Evolutionary conservation across 2,888 invertebrate species (phyloP).

Genomic region (Galeruca laticollis): DNA sequence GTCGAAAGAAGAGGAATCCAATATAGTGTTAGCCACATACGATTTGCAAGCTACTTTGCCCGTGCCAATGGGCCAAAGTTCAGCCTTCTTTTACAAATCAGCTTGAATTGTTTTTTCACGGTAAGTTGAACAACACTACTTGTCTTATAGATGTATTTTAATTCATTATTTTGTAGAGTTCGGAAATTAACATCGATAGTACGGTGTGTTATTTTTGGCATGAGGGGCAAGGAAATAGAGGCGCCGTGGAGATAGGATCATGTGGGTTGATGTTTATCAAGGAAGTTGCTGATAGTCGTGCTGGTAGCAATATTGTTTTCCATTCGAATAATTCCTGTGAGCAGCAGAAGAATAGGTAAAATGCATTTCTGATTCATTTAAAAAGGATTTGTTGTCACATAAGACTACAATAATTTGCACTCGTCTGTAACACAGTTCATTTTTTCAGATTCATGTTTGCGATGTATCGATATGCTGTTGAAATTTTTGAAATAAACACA

Average conservation of each 20-base stretch:
- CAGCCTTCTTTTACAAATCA: too few relatives aligned
- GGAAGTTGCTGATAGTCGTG: constrained; percentile 11
- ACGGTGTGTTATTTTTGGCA: constrained; percentile 39
- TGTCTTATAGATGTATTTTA: background rate
- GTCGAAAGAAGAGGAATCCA: too few relatives aligned
- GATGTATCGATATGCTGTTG: constrained; percentile 32
- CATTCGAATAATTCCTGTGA: constrained; percentile 37
- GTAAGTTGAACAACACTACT: too few relatives aligned
- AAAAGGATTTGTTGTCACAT: background rate
- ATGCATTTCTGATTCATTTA: background rate
- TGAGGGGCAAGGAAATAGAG: constrained; percentile 39
- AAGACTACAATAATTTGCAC: background rate
- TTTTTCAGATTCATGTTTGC: constrained; percentile 34
- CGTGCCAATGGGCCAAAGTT: too few relatives aligned
- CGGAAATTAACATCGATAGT: background rate
- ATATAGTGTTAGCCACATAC: too few relatives aligned
- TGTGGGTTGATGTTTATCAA: constrained; percentile 33
- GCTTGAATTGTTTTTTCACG: too few relatives aligned
- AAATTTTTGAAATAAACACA: constrained; percentile 25
- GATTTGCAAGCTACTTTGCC: too few relatives aligned
- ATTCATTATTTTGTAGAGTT: constrained; percentile 20
- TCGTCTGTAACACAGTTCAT: background rate
- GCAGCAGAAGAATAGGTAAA: too few relatives aligned
- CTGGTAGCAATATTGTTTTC: constrained; percentile 22
- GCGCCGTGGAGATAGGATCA: constrained; percentile 35